Base-by-base conservation (phyloP, 2,888 invertebrate genomes). In the Pherbina coryleti region DNA sequence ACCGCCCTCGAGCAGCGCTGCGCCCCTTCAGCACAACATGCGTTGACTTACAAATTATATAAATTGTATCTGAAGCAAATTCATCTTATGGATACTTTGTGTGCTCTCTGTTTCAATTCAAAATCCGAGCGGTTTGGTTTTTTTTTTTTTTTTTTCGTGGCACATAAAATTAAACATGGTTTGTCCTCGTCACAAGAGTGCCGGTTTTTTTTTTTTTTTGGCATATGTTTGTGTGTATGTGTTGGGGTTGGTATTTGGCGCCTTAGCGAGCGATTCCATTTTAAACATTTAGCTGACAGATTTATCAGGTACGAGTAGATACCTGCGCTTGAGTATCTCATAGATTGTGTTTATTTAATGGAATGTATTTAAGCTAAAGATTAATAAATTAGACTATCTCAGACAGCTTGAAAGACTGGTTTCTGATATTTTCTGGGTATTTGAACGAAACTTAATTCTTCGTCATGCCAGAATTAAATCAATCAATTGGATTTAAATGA, bases 281-380 rank as follows among this genome's bases (percentile, higher is more conserved):
- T 81, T 78, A 81, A 82, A 81, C 84, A 84, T 83, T 81, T 79
- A 84, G 83, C 84, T 87, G 87, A 88, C 88, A 87, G 88, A 86
- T 87, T 87, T 87, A 87, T 88, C 87, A 87, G 88, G 86, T 86
- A 86, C 84, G 85, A 87, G 82, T 81, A 82, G 86, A 88, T 83
- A 84, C 69, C 51, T 69, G 51, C 28, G 69, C 69, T 49, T 5
- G 31, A 34, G 9, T 66, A 60, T 60, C 60, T 60, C 28, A 60
- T 49, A 37, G 19, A 14, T 22, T 22, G n/a, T 60, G 72, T 72
- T 72, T 60, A 72, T 60, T 22, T 57, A 72, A 44, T 72, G 72
- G 72, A 72, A 72, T 34, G 17, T 37, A 57, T 53, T 57, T 67
- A 49, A 67, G 9, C 51, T 28, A 19, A 1, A n/a, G 55, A 55